These are phyloP conservation scores for Nasonia giraulti DNA, from an alignment of 1,140 invertebrate genomes.

Conservation along the genomic window DNA sequence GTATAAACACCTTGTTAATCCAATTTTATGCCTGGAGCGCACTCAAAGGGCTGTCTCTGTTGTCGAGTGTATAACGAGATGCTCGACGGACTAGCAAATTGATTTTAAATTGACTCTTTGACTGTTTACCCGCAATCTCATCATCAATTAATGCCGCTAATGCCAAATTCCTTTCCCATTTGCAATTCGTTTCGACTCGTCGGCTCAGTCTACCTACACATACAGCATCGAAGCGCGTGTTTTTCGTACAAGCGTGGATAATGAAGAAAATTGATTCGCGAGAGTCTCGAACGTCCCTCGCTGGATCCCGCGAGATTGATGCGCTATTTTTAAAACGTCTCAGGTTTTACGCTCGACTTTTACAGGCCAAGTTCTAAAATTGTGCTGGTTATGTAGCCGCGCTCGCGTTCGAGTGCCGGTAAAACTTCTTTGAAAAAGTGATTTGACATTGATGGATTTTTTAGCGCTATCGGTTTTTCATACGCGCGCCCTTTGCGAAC, in stretches of 20 bases:
- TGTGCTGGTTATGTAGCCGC: constrained; percentile 2
- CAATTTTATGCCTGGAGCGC: constrained; percentile 27
- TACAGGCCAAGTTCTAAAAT: constrained; percentile 43
- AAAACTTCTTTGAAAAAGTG: constrained; percentile 46
- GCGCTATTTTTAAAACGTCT: constrained; percentile 38
- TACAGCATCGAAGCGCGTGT: neutral
- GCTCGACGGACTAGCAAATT: constrained; percentile 43
- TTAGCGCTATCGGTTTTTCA: constrained; percentile 39
- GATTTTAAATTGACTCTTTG: constrained; percentile 47
- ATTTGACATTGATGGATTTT: constrained; percentile 41
- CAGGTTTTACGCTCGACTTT: constrained; percentile 26
- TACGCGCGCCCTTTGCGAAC: constrained; percentile 1
- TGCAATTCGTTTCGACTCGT: neutral
- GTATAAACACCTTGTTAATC: constrained; percentile 27
- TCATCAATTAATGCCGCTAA: constrained; percentile 18
- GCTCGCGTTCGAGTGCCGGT: neutral
- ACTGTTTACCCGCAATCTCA: constrained; percentile 25
- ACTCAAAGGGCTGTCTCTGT: neutral
- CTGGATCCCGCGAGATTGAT: constrained; percentile 20
- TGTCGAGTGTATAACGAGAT: constrained; percentile 38
- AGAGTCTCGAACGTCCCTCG: neutral
- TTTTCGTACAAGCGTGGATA: neutral
- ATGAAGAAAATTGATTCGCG: neutral
- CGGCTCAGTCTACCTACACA: neutral
- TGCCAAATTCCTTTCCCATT: neutral